phyloP scores from a whole-genome alignment of 2,797 vertebrate species.

The Dipus sagitta region DNA sequence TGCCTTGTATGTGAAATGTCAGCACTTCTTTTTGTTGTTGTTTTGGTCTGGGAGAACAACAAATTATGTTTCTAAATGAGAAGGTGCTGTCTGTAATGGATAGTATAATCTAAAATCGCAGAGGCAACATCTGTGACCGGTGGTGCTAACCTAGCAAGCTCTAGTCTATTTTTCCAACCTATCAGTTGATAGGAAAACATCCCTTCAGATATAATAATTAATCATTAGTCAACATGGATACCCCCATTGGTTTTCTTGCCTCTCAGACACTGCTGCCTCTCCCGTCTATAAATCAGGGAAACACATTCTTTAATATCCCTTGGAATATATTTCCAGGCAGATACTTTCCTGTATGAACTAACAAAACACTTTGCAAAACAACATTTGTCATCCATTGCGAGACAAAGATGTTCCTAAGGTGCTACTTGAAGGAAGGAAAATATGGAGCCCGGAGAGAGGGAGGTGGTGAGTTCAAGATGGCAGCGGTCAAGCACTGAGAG shows the following conservation, averaged over 20 bases:
- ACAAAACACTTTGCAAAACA: constrained; percentile 75
- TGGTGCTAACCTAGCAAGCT: constrained; percentile 80
- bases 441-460: not conserved
- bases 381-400: not conserved
- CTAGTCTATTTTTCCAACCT: constrained; percentile 81
- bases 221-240: constrained; percentile 84
- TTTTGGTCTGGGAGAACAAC: constrained; percentile 74
- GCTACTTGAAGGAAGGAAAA: not conserved
- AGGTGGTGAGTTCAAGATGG: not conserved
- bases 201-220: constrained; percentile 85
- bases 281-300: constrained; percentile 85
- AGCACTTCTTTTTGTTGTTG: constrained; percentile 39
- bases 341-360: constrained; percentile 64
- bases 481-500: not conserved
- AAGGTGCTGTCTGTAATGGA: constrained; percentile 86
- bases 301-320: constrained; percentile 80
- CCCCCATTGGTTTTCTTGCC: constrained; percentile 71
- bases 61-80: constrained; percentile 87
- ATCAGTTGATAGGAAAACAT: constrained; percentile 84
- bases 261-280: constrained; percentile 68
- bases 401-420: not conserved
- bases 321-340: constrained; percentile 76
- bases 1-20: constrained; percentile 84
- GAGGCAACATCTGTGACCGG: constrained; percentile 84
- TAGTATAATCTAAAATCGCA: constrained; percentile 85